Evolutionary conservation across 2,797 vertebrate genomes (phyloP), one percentile per base, ranked within the genome.

Genomic region (Uromys caudimaculatus): DNA sequence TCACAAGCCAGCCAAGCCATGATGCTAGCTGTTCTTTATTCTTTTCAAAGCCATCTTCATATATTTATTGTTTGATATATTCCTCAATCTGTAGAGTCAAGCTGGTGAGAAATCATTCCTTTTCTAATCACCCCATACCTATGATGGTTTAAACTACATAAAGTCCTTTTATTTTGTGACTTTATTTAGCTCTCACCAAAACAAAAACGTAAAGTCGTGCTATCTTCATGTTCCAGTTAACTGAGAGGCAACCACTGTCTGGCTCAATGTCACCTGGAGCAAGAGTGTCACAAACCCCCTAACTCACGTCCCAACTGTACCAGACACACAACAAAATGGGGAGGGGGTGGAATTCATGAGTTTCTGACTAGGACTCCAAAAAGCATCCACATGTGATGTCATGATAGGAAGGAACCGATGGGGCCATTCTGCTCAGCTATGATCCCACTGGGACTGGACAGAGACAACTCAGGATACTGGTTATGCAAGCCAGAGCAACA

Each of bases 161-260:
- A 56, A 77, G 29, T 8, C 24, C 38, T 17, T 93, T 92, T 76
- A 17, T 44, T 64, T 8, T 21, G 16, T 91, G 89, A 32, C 24
- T 54, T 89, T 77, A 52, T 78, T 60, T 82, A 91, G 38, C 71
- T 90, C n/a, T 44, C 56, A 86, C 24, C 47, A 27, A 92, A 87
- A 50, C 19, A 60, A 85, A 91, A 90, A 38, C 50, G 29, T 32
- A 10, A 76, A 56, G 23, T 29, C 24, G 19, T 27, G 24, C 13
- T 78, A 54, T 52, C 8, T 44, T 47, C 32, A 24, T 77, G 73
- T 92, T 89, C 50, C 29, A 92, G 52, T n/a, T 50, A 75, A 95
- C 38, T 35, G 17, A 89, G 47, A 4, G 44, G 90, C 62, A 47
- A 29, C 52, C 54, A 56, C 9, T 76, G 38, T 60, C 17, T 50